Conservation (phyloP, 2,888 invertebrate species). For the Drosophila borborema region DNA sequence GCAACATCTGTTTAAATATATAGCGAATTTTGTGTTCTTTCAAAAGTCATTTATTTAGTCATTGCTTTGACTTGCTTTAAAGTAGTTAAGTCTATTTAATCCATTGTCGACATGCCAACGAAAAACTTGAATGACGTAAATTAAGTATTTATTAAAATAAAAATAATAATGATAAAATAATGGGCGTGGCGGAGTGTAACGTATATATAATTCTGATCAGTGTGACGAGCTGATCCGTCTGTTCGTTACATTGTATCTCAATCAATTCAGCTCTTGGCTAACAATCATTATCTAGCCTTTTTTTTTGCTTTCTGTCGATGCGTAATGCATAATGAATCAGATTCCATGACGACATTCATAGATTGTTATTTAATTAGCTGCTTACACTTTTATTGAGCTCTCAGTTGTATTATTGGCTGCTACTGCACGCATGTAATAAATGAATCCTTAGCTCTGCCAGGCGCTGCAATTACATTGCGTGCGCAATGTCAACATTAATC, state of each 20-base stretch:
- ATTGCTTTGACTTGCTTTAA: not conserved
- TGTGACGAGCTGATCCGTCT: no score
- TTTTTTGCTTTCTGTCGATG: slow-evolving; percentile 26
- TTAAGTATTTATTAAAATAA: no score
- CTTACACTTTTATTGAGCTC: slow-evolving; percentile 15
- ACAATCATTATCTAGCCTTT: not conserved
- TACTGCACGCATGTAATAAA: slow-evolving; percentile 18
- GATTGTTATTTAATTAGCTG: slow-evolving; percentile 34
- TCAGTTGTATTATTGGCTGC: slow-evolving; percentile 19
- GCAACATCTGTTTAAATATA: not conserved
- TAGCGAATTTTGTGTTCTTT: not conserved
- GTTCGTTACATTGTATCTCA: not conserved
- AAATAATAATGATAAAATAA: no score
- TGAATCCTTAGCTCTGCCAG: not conserved
- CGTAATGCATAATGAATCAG: slow-evolving; percentile 11
- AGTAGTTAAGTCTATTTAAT: no score
- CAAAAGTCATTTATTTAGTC: not conserved
- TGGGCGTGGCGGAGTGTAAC: no score
- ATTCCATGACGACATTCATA: slow-evolving; percentile 21
- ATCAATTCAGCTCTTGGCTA: not conserved
- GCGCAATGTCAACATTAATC: slow-evolving; percentile 44
- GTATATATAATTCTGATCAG: no score
- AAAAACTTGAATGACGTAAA: no score
- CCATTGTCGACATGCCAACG: no score
- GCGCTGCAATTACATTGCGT: slow-evolving; percentile 26